Evolutionary conservation across 2,797 vertebrate genomes (phyloP), one percentile per base, ranked within the genome.

Genomic region (Pseudochromis fuscus): DNA sequence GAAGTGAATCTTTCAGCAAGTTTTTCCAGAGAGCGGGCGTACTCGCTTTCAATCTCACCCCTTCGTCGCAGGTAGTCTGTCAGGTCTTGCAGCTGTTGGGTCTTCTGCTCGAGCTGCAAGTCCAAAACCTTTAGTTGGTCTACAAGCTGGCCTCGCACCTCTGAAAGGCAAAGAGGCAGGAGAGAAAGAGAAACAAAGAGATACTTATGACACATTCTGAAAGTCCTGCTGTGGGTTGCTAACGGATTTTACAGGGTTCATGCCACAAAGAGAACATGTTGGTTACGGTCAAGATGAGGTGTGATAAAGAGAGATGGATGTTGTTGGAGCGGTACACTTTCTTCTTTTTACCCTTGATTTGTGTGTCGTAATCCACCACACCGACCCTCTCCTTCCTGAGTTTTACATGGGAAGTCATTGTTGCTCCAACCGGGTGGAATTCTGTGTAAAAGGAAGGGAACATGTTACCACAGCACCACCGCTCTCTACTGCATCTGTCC

Each of bases 271-370:
- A n/a, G 3, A 19, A n/a, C 12, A 53, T 18, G 21, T 25, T 55
- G 23, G 27, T 50, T 4, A 59, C 2, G 45, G 18, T 27, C 4
- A 58, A 13, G 40, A 45, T 25, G 8, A 7, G 21, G 3, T 24
- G 10, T 24, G 18, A 55, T 13, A 16, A 52, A 30, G 63, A 23
- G 18, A 18, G 7, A 1, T 2, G 0, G 11, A n/a, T 13, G 45
- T n/a, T 42, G 13, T 2, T 6, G 4, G 7, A 49, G 5, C 1
- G 13, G 1, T 24, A 25, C 1, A 53, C 3, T 2, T 37, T 4
- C 16, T 5, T 28, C 52, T 4, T n/a, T 73, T 89, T 88, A 96
- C 96, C 96, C 95, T 96, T 97, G 51, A 96, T 92, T 83, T 96
- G 96, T 4, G 88, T 88, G 81, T 97, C 96, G 51, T 96, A 96